phyloP scores from a whole-genome alignment of 2,888 invertebrate species.

The Eucriotettix oculatus region DNA sequence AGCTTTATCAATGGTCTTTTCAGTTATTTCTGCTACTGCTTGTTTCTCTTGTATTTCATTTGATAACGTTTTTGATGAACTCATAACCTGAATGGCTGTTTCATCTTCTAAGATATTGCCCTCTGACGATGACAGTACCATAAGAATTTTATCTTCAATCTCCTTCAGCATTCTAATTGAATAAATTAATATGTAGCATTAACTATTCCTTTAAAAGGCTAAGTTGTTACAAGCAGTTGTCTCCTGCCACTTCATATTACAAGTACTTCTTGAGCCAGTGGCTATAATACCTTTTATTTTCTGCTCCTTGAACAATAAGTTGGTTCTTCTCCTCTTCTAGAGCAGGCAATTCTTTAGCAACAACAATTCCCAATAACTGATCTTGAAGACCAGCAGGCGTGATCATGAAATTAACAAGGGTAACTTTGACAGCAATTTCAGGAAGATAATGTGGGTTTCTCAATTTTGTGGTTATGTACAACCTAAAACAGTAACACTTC shows the following conservation, averaged over 20 bases:
- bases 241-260: no score
- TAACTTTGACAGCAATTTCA: constrained; percentile 82
- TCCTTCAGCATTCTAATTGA: constrained; percentile 51
- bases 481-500: constrained; percentile 28
- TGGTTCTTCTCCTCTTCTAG: constrained; percentile 79
- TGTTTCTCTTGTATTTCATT: constrained; percentile 88
- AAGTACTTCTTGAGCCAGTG: no score
- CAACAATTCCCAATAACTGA: constrained; percentile 76
- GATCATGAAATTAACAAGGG: constrained; percentile 83
- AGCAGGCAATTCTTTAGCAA: constrained; percentile 82
- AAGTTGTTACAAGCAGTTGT: no score
- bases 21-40: constrained; percentile 73
- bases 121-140: constrained; percentile 51
- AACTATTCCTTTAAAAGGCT: no score
- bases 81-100: constrained; percentile 72
- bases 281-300: constrained; percentile 41
- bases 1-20: constrained; percentile 72
- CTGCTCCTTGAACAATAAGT: constrained; percentile 73
- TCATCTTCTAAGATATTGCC: constrained; percentile 83
- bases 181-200: no score
- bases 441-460: constrained; percentile 89
- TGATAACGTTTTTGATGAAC: constrained; percentile 74
- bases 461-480: constrained; percentile 86
- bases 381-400: constrained; percentile 77
- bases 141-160: constrained; percentile 80